A percentile compares a stretch with the other conserved stretches of the same genome.
These are phyloP conservation scores for Teleiodes luculella DNA, from an alignment of 2,888 invertebrate genomes.

Conservation along the genomic window DNA sequence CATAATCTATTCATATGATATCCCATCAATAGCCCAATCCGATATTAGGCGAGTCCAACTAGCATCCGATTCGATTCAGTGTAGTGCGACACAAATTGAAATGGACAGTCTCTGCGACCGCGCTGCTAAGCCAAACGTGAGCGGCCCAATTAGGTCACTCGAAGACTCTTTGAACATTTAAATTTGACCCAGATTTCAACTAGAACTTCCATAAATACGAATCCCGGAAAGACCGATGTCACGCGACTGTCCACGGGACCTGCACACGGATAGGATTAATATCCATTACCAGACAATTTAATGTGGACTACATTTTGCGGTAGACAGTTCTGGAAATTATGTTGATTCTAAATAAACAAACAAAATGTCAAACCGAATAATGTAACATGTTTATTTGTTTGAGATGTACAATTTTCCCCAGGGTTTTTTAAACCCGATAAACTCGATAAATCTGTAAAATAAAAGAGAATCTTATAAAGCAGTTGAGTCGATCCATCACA, in stretches of 20 bases:
- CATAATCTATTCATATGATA: no score
- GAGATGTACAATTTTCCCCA: background rate
- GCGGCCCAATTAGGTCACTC: background rate
- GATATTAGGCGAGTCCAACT: no score
- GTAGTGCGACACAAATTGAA: background rate
- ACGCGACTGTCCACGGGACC: background rate
- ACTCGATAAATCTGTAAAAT: background rate
- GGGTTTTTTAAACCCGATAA: background rate
- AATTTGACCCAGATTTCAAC: background rate
- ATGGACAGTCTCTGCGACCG: background rate
- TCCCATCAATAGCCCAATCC: no score
- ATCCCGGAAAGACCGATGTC: background rate
- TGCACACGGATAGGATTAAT: background rate
- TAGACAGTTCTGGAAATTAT: background rate
- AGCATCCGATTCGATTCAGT: background rate
- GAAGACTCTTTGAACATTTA: background rate
- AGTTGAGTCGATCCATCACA: conserved; percentile 15
- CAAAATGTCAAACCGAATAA: no score
- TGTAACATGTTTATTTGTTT: no score
- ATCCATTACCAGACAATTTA: background rate
- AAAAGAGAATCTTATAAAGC: background rate
- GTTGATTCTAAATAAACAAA: no score
- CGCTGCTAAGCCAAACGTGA: background rate
- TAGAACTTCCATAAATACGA: background rate
- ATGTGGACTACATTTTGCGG: background rate